Evolutionary conservation across 37 sponge, comb jelly and placozoan species (phyloP).

Genomic region (Aplysina aerophoba): DNA sequence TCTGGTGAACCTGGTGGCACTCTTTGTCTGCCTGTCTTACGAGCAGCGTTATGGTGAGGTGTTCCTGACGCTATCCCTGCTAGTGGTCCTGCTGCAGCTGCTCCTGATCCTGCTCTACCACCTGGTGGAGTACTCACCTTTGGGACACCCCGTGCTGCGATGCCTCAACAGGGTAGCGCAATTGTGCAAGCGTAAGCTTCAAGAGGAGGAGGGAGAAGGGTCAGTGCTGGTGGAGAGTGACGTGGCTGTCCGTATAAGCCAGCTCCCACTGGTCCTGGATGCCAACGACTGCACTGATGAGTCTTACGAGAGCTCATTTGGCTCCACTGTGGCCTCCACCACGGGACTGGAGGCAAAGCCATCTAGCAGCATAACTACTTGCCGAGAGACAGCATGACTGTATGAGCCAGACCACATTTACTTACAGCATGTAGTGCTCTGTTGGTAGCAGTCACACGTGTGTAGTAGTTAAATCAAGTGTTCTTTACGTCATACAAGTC

Average conservation of each 20-base stretch:
- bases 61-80: not conserved
- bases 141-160: not conserved
- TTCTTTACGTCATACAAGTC: no score
- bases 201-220: not conserved
- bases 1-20: constrained; percentile 4
- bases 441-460: no score
- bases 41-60: not conserved
- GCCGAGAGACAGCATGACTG: no score
- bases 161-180: not conserved
- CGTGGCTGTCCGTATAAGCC: not conserved
- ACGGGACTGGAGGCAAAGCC: no score
- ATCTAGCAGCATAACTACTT: no score
- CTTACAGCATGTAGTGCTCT: no score
- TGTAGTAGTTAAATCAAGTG: no score
- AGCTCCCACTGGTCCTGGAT: not conserved
- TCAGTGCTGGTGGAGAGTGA: not conserved
- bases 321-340: no score
- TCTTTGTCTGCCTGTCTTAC: constrained; percentile 3
- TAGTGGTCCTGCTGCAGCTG: not conserved
- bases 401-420: no score
- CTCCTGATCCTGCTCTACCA: constrained; percentile 1
- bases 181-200: not conserved
- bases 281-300: constrained; percentile 5
- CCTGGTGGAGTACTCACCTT: not conserved
- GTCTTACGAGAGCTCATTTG: no score